Evolutionary conservation across 2,888 invertebrate species (phyloP), one percentile per base, ranked within the genome.

Genomic region (Idaea biselata): DNA sequence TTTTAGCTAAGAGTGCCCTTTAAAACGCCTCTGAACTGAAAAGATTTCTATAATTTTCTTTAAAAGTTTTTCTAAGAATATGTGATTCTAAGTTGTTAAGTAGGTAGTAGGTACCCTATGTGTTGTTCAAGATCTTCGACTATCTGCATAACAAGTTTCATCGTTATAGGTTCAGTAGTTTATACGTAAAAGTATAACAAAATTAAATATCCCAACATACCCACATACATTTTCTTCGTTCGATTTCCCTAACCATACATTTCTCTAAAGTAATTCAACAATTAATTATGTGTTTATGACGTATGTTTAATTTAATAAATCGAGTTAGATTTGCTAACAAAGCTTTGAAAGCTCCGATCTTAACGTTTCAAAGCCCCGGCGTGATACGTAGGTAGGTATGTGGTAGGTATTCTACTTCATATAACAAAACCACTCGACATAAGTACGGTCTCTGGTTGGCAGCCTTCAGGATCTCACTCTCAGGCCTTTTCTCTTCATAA

Each of bases 401-500:
- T 16, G 55, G 55, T 55, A 55, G 55, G 18, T 56, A 56, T 44
- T 44, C 44, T 44, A 44, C 44, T 14, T 44, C 44, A 44, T 17
- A 18, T 18, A 56, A 64, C 58, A 56, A 59, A 59, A 60, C 55
- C 64, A 66, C 65, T 73, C 62, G 62, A 62, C 63, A 68, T 72
- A 72, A 74, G 73, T 72, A 67, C 71, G 63, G 73, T 33, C 18
- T 18, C 66, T 70, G 71, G 68, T 70, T 67, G 69, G 73, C 70
- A 71, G 63, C 68, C 60, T 44, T 65, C 67, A 55, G 65, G 66
- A 68, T 68, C 68, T 55, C 58, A 62, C 65, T 54, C 67, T 68
- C 66, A 68, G 64, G 66, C 71, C 70, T 71, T 44, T 66, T 69
- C 69, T 69, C 62, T 73, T 79, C 79, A 81, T 81, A 80, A 79